phyloP scores from a whole-genome alignment of 2,113 vertebrate genomes.

The Xenotilapia flavipinnis region DNA sequence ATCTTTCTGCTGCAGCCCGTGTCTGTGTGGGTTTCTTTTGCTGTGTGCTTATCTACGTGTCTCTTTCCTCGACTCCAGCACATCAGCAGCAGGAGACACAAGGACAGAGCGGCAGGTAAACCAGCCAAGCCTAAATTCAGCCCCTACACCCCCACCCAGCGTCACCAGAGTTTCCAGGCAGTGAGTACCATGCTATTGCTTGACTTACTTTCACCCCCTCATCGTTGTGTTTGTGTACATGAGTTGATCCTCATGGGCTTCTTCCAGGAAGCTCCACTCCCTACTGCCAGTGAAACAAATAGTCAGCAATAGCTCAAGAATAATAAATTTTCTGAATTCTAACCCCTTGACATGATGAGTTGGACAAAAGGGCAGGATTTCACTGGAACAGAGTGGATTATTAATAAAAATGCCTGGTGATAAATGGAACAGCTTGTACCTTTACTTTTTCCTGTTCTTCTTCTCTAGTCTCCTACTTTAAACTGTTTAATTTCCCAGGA shows the following conservation, averaged over 20 bases:
- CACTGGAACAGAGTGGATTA: neutral
- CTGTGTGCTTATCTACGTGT: neutral
- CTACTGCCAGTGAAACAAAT: neutral
- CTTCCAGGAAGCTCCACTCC: slow-evolving; percentile 32
- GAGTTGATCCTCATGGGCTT: neutral
- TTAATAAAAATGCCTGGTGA: neutral
- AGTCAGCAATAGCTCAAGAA: neutral
- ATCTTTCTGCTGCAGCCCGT: neutral
- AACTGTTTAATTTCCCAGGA: neutral
- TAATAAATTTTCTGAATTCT: neutral
- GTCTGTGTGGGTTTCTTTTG: neutral
- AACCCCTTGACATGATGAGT: neutral
- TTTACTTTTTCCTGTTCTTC: neutral
- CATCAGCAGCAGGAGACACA: slow-evolving; percentile 95
- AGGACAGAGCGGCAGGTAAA: slow-evolving; percentile 93
- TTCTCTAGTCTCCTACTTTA: neutral
- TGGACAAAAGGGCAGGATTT: neutral
- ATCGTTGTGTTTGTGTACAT: slow-evolving; percentile 1
- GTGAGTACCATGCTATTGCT: slow-evolving; percentile 67
- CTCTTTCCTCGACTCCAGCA: slow-evolving; percentile 71
- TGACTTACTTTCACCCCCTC: neutral
- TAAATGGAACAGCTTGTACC: neutral
- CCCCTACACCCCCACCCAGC: slow-evolving; percentile 83
- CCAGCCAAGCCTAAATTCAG: slow-evolving; percentile 93
- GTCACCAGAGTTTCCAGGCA: slow-evolving; percentile 76